phyloP scores from a whole-genome alignment of 2,797 vertebrate species.

The Tamandua tetradactyla region DNA sequence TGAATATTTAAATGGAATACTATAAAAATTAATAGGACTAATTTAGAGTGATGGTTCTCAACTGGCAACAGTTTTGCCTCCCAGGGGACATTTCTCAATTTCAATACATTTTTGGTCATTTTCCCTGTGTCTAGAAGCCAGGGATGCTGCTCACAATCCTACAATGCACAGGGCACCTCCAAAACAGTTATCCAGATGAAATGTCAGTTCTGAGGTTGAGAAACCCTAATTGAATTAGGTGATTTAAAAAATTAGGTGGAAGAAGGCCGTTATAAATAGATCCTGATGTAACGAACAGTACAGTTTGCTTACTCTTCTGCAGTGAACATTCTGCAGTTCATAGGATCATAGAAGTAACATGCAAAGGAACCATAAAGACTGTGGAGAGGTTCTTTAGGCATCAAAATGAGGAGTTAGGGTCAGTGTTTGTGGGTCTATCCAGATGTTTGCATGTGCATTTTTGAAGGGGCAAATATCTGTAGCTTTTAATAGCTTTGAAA shows the following conservation, averaged over 20 bases:
- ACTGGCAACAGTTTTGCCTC: background rate
- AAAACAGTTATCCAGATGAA: background rate
- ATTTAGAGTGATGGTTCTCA: background rate
- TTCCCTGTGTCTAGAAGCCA: background rate
- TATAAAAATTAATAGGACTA: background rate
- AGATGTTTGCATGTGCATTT: background rate
- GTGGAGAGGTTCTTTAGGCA: background rate
- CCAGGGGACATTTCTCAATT: background rate
- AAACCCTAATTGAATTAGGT: background rate
- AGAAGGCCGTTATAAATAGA: background rate
- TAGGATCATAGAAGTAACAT: background rate
- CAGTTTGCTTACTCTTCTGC: background rate
- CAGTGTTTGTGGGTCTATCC: background rate
- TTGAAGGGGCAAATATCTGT: background rate
- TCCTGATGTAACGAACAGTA: background rate
- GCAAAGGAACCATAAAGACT: background rate
- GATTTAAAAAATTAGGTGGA: background rate
- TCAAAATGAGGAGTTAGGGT: fast-evolving
- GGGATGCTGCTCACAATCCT: background rate
- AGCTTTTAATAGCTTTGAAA: background rate
- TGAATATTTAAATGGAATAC: background rate
- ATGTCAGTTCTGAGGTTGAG: background rate
- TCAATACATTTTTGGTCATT: background rate
- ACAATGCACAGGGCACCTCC: background rate
- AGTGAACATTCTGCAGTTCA: background rate